A percentile compares a stretch with the other conserved stretches of the same genome.
Evolutionary conservation across 2,797 vertebrate genomes (phyloP).

Genomic region (Nyctalus aviator): DNA sequence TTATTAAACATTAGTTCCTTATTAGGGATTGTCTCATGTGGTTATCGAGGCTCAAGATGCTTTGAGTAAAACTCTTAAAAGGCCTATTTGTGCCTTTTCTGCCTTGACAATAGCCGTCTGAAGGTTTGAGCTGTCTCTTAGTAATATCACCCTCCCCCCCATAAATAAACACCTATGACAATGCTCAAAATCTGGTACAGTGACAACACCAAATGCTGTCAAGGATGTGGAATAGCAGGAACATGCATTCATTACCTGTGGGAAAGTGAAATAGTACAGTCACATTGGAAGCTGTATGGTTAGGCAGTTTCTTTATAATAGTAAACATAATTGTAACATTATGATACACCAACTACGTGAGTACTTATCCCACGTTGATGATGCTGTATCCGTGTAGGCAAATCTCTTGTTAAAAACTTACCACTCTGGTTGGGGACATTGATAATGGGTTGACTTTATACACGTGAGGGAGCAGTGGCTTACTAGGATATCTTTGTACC

Average conservation of each 20-base stretch:
- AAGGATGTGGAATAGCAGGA: background rate
- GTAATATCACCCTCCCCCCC: background rate
- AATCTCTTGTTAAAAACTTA: background rate
- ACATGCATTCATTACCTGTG: background rate
- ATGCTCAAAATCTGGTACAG: background rate
- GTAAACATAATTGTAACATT: background rate
- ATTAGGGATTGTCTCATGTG: background rate
- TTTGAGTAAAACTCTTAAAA: background rate
- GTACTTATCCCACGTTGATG: background rate
- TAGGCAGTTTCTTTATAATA: background rate
- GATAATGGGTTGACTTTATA: background rate
- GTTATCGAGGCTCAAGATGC: background rate
- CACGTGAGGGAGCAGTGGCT: background rate
- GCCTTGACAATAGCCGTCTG: background rate
- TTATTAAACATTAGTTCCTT: background rate
- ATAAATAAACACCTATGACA: background rate
- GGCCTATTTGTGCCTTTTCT: background rate
- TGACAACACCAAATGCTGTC: background rate
- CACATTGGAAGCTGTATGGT: background rate
- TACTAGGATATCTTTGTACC: background rate
- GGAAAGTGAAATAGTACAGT: too few species aligned
- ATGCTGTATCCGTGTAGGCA: background rate
- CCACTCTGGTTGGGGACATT: background rate
- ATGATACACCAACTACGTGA: background rate
- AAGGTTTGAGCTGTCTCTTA: background rate